These are phyloP conservation scores for Monodelphis domestica DNA, from an alignment of 2,797 vertebrate species.

Conservation along the genomic window DNA sequence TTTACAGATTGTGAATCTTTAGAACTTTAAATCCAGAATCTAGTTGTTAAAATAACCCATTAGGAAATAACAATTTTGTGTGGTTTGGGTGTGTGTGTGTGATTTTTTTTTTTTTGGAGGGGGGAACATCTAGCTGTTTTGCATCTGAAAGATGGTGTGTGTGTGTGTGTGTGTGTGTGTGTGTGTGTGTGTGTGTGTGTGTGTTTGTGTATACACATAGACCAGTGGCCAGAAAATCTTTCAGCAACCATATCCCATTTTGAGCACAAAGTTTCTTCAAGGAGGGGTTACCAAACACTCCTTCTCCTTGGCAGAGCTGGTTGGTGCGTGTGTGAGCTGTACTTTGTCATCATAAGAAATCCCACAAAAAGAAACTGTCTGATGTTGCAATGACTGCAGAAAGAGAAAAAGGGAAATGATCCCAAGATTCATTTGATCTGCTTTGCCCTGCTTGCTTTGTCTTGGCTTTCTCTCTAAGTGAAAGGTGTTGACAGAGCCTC, in stretches of 20 bases:
- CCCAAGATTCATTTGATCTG: not conserved
- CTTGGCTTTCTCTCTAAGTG: conserved; percentile 12
- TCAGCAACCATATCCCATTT: not conserved
- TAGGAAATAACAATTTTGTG: not conserved
- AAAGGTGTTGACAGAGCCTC: not conserved
- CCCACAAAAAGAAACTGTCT: not conserved
- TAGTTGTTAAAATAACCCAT: not conserved
- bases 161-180: not conserved
- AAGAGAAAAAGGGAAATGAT: not conserved
- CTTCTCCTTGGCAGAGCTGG: not conserved
- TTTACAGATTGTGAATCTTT: not conserved
- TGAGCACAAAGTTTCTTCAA: not conserved
- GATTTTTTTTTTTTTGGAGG: not conserved
- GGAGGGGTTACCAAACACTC: not conserved
- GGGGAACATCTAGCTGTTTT: not conserved
- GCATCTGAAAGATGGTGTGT: not conserved
- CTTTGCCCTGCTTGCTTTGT: not conserved
- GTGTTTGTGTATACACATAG: not conserved
- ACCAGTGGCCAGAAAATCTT: not conserved
- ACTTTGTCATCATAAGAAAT: not conserved
- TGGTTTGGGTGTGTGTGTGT: not conserved
- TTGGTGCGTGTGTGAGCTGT: not conserved
- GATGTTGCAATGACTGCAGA: conserved; percentile 12
- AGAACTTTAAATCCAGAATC: not conserved
- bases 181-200: not conserved